Conservation (phyloP, 2,113 vertebrate genomes). For the Panurus biarmicus region DNA sequence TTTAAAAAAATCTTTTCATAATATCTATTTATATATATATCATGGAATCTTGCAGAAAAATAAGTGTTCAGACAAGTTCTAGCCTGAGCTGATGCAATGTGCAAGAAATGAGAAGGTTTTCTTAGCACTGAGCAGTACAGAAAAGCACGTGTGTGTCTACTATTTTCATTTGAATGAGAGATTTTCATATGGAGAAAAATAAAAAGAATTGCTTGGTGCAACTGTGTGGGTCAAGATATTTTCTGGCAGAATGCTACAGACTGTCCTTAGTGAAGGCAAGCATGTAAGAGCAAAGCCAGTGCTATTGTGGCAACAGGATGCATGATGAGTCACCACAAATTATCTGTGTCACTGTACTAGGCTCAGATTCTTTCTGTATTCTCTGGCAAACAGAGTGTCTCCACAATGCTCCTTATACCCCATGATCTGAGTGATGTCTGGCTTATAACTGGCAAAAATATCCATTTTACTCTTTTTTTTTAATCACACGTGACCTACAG, state of each 20-base stretch:
- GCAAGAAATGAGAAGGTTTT: background rate
- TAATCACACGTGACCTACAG: background rate
- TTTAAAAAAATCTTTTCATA: background rate
- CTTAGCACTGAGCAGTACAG: background rate
- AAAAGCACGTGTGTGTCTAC: background rate
- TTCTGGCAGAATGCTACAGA: background rate
- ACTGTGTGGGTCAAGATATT: background rate
- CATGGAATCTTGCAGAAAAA: background rate
- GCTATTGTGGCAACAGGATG: background rate
- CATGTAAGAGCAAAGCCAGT: background rate
- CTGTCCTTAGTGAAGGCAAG: background rate
- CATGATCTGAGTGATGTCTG: background rate
- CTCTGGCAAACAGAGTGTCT: background rate
- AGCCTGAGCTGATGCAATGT: background rate
- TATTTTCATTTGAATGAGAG: background rate
- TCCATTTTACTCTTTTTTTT: background rate
- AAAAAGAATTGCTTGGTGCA: background rate
- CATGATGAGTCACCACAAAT: background rate
- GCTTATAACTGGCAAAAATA: background rate
- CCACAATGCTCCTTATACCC: background rate
- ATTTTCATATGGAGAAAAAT: background rate
- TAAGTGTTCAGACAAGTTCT: background rate
- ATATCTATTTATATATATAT: background rate
- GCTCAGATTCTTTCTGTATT: background rate
- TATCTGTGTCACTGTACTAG: background rate